These are phyloP conservation scores for Notoglanidium macrostoma DNA, from an alignment of 2,797 vertebrate genomes.

Conservation along the genomic window DNA sequence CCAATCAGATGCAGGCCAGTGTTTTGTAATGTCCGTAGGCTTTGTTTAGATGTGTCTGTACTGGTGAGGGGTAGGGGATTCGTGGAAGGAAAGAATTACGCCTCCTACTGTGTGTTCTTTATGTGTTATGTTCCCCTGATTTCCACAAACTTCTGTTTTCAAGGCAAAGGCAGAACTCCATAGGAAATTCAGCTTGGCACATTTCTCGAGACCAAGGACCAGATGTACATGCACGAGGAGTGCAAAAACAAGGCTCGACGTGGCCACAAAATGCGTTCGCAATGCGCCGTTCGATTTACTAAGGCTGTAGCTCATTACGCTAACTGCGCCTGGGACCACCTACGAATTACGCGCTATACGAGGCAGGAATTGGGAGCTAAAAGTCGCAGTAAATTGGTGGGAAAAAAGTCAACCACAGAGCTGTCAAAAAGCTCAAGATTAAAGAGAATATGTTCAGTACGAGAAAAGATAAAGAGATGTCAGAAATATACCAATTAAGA, in stretches of 20 bases:
- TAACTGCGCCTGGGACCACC: slow-evolving; percentile 29
- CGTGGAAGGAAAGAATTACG: neutral
- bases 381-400: slow-evolving; percentile 13
- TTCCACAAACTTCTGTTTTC: neutral
- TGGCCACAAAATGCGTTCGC: slow-evolving; percentile 5
- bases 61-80: slow-evolving; percentile 19
- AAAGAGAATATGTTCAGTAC: neutral
- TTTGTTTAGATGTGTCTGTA: slow-evolving; percentile 71
- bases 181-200: neutral
- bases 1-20: slow-evolving; percentile 58
- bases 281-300: neutral
- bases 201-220: slow-evolving; percentile 16
- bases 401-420: slow-evolving; percentile 5
- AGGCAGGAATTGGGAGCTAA: slow-evolving; percentile 19
- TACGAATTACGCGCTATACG: slow-evolving; percentile 5
- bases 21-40: slow-evolving; percentile 69
- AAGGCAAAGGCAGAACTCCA: neutral
- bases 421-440: neutral
- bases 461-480: neutral
- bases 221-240: slow-evolving; percentile 10
- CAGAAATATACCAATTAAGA: neutral
- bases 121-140: neutral
- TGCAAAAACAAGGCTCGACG: neutral
- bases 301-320: slow-evolving; percentile 23
- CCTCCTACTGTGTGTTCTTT: slow-evolving; percentile 6